These are phyloP conservation scores for Acromyrmex charruanus DNA, from an alignment of 1,140 invertebrate species.

Conservation along the genomic window DNA sequence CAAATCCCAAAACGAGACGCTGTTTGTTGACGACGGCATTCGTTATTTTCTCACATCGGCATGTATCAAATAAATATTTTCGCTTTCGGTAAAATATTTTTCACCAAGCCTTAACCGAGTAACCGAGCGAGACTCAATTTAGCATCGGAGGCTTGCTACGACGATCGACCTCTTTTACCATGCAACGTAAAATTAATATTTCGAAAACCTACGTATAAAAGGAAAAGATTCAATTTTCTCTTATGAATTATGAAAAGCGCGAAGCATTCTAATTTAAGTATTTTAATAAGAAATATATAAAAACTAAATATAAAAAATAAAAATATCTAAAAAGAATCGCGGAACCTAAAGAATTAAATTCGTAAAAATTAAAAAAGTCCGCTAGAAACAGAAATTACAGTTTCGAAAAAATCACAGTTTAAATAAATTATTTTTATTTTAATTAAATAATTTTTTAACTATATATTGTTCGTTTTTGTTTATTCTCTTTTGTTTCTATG, in stretches of 20 bases:
- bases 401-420: no score
- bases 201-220: background rate
- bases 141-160: background rate
- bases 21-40: slow-evolving; percentile 25
- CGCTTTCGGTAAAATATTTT: slow-evolving; percentile 52
- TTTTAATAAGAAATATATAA: background rate
- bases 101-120: slow-evolving; percentile 32
- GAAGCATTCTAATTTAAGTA: background rate
- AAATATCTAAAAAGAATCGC: background rate
- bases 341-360: background rate
- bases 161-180: slow-evolving; percentile 19
- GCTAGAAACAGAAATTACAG: no score
- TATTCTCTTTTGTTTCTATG: background rate
- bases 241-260: background rate
- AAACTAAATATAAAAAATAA: no score
- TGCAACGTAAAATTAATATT: slow-evolving; percentile 5
- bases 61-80: slow-evolving; percentile 58
- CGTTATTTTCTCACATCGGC: slow-evolving; percentile 24
- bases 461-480: background rate
- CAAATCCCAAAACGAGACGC: slow-evolving; percentile 37
- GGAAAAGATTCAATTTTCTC: background rate
- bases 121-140: slow-evolving; percentile 23
- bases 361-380: background rate
- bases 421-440: background rate
- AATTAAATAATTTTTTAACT: background rate